These are phyloP conservation scores for Clarias fuscus DNA, from an alignment of 2,797 vertebrate species.

Conservation along the genomic window DNA sequence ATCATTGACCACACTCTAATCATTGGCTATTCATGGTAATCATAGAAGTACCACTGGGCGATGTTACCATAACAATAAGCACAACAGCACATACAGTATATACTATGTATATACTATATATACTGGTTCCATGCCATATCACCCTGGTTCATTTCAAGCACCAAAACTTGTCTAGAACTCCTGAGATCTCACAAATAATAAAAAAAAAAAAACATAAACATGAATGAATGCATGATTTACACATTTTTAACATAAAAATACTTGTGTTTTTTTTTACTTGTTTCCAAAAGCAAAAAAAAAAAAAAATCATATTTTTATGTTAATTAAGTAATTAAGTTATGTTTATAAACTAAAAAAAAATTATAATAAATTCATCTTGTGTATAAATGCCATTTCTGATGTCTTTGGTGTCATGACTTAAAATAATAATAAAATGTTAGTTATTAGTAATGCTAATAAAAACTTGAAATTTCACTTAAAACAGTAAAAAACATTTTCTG, in stretches of 20 bases:
- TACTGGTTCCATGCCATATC: neutral
- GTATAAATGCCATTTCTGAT: neutral
- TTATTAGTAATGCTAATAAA: no score
- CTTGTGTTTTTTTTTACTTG: no score
- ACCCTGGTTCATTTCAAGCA: neutral
- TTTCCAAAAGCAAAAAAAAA: no score
- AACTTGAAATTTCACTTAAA: neutral
- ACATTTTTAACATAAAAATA: no score
- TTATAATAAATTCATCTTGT: neutral
- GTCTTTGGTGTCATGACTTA: neutral
- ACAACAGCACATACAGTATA: neutral
- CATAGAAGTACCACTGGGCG: neutral
- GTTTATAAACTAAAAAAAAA: no score
- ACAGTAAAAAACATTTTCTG: neutral
- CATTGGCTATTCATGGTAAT: neutral
- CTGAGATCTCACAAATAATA: neutral
- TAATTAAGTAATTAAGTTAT: no score
- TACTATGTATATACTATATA: no score
- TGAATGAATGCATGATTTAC: neutral
- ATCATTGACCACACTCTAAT: neutral
- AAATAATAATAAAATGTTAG: no score
- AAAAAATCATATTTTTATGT: no score
- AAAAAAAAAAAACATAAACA: neutral
- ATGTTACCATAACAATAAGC: neutral
- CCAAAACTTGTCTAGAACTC: neutral